Evolutionary conservation across 2,797 vertebrate species (phyloP), one percentile per base, ranked within the genome.

Genomic region (Lemur catta): DNA sequence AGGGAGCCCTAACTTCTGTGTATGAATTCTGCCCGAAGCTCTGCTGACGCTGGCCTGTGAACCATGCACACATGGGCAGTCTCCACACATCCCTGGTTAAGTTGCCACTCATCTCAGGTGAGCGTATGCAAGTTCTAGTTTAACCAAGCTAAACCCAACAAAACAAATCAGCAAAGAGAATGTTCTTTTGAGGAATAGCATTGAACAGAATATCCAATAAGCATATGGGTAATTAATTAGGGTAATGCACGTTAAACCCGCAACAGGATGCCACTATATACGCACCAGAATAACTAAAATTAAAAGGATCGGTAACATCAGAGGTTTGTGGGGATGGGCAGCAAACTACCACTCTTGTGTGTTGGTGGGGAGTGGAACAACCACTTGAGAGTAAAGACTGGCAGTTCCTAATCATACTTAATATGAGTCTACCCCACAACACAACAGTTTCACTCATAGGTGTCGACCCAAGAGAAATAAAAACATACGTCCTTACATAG

Each of bases 31-130:
- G 35, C 2, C 61, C 14, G 7, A 48, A 24, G 7, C n/a, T 41
- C 38, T 48, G 38, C 14, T 6, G 13, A 80, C 4, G 24, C 14
- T 1, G 0, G 30, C 5, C 46, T n/a, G 20, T 4, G 22, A 76
- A 15, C 15, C 12, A 15, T 0, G 2, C 33, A 1, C 0, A 0
- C 14, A 1, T 2, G 13, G 26, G 33, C 28, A 1, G 9, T 50
- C 24, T 20, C 41, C 41, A 33, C 10, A n/a, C 3, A 35, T 8
- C 50, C 4, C 20, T 26, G 6, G 13, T 3, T 13, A 55, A 89
- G 59, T 67, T 17, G 2, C 15, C 6, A 0, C 48, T 61, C 33
- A 30, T 22, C 46, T 18, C 33, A 72, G 33, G 84, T 24, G 1
- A 88, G 55, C 5, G 5, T 17, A 17, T 28, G 30, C 17, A 50